phyloP scores from a whole-genome alignment of 1,140 invertebrate species.

The Drosophila lacteicornis region DNA sequence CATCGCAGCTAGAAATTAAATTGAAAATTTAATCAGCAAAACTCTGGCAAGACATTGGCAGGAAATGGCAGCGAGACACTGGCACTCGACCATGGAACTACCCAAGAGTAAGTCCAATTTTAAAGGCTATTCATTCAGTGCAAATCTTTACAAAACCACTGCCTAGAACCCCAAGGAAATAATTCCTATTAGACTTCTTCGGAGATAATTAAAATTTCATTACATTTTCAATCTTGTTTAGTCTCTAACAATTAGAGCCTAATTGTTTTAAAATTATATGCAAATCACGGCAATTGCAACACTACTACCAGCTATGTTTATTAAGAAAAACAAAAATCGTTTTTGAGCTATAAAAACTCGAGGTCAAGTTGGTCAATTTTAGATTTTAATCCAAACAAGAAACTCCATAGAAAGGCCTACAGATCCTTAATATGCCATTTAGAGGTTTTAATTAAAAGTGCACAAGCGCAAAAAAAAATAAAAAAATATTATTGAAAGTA shows the following conservation, averaged over 20 bases:
- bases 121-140: not conserved
- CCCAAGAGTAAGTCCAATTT: constrained; percentile 5
- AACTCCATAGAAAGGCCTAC: not conserved
- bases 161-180: not conserved
- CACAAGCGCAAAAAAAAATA: not conserved
- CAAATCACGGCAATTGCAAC: not conserved
- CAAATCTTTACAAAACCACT: not conserved
- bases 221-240: not conserved
- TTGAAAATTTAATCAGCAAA: constrained; percentile 70
- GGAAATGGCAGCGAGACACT: constrained; percentile 20
- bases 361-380: not conserved
- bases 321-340: not conserved
- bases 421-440: not conserved
- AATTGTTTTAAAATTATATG: too few relatives aligned
- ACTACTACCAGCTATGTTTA: too few relatives aligned
- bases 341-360: not conserved
- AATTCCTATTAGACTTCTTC: not conserved
- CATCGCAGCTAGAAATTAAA: constrained; percentile 36
- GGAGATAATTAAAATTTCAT: not conserved
- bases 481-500: not conserved
- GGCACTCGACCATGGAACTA: constrained; percentile 22
- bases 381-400: not conserved
- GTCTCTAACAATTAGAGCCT: too few relatives aligned
- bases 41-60: constrained; percentile 19
- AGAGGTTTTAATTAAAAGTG: not conserved